Base-by-base conservation (phyloP, 2,113 vertebrate genomes). In the Pachypanchax playfairii region DNA sequence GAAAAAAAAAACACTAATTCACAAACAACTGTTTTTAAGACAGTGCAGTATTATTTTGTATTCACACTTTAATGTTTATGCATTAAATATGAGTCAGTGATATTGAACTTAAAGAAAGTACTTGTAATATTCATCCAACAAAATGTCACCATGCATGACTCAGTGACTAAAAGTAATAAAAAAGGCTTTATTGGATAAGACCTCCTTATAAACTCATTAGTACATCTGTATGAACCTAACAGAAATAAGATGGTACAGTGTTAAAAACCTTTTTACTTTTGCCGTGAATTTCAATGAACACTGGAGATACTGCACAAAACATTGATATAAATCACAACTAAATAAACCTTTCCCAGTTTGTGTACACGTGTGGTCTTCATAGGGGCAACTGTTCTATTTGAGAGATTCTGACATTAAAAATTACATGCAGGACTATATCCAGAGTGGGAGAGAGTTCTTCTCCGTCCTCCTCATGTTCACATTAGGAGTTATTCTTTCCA, bases 391-490 rank as follows among this genome's bases (percentile, higher is more conserved):
- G 79, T 54, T 79, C 44, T 38, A 50, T 66, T 43, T 80, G 65
- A 84, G 74, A 50, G 65, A 66, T 36, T 71, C 43, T 77, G 74
- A 84, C 75, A 75, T 67, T 20, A 56, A 51, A 53, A 60, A 51
- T 52, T 66, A 70, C 82, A 65, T 79, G 51, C 63, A 71, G 70
- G n/a, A 18, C 58, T 50, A 33, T 79, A 78, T 77, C 67, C 51
- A 39, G 46, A 68, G 74, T 75, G 69, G 82, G 49, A 72, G 80
- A 79, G 73, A 61, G 73, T 41, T 38, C 52, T 1, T 39, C 46
- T 70, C 62, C 72, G 79, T 87, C 82, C 66, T 73, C 58, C 64
- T 42, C 31, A 17, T 87, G 82, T 88, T 87, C 80, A 79, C 82
- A 84, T 87, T 80, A 84, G 57, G 71, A 82, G 82, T 72, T 81